A percentile compares a stretch with the other conserved stretches of the same genome.
Evolutionary conservation across 2,113 vertebrate species (phyloP).

Genomic region (Arenaria interpres): DNA sequence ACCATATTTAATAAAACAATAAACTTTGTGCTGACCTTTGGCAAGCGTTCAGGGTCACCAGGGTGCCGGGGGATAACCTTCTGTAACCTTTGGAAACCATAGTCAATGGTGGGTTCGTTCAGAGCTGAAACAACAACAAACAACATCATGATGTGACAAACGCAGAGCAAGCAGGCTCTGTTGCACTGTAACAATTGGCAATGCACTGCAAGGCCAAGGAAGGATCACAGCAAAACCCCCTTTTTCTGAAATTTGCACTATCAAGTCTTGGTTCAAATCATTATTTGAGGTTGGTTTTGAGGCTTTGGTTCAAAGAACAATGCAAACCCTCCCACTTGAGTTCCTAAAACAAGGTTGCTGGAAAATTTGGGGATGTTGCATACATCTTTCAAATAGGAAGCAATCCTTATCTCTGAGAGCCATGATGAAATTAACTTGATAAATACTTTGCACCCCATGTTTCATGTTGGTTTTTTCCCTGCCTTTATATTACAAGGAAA

Average conservation of each 20-base stretch:
- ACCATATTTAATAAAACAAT: conserved; percentile 40
- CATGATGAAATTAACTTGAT: not conserved
- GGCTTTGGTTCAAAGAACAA: not conserved
- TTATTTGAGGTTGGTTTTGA: not conserved
- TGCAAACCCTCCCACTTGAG: not conserved
- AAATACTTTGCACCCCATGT: not conserved
- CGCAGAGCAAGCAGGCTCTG: not conserved
- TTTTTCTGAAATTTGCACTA: not conserved
- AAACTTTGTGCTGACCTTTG: conserved; percentile 79
- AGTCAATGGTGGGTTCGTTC: conserved; percentile 97
- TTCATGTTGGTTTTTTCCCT: not conserved
- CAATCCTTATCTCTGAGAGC: not conserved
- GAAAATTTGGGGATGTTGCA: not conserved
- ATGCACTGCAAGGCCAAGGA: not conserved
- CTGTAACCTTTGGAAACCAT: conserved; percentile 91
- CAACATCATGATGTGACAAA: conserved; percentile 50
- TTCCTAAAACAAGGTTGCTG: not conserved
- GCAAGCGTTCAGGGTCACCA: conserved; percentile 85
- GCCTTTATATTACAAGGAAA: not conserved
- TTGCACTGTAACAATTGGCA: not conserved
- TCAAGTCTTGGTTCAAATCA: not conserved
- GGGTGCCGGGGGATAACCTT: conserved; percentile 87
- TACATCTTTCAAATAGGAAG: not conserved
- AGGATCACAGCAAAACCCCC: not conserved
- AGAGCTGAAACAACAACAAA: conserved; percentile 82